Evolutionary conservation across 64 coral and sea anemone species (phyloP).

Genomic region (Montipora efflorescens): DNA sequence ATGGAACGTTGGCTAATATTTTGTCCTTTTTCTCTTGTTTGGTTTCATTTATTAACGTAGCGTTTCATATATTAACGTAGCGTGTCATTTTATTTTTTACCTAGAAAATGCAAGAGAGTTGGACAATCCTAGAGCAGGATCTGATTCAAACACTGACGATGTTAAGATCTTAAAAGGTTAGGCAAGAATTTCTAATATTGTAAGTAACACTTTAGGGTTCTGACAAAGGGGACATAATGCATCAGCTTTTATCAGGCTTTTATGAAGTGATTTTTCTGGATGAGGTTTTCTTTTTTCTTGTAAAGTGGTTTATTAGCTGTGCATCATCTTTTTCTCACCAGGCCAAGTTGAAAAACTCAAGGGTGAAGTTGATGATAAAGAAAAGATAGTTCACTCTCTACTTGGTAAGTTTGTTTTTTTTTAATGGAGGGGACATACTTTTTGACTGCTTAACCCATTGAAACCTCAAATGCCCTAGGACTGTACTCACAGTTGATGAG

Average conservation of each 20-base stretch:
- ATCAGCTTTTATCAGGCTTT: too few relatives aligned
- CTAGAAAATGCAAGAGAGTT: not conserved
- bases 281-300: not conserved
- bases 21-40: too few relatives aligned
- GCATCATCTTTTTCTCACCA: not conserved
- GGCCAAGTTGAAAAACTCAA: conserved; percentile 43
- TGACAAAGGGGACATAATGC: too few relatives aligned
- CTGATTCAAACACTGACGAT: conserved; percentile 36
- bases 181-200: not conserved
- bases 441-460: too few relatives aligned
- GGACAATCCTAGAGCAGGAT: not conserved
- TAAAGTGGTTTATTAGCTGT: not conserved
- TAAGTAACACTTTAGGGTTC: too few relatives aligned
- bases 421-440: too few relatives aligned
- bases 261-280: too few relatives aligned
- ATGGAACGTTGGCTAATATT: too few relatives aligned
- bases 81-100: not conserved
- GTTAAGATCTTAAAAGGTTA: conserved; percentile 39
- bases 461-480: too few relatives aligned
- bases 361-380: conserved; percentile 29
- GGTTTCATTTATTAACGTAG: not conserved
- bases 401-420: not conserved
- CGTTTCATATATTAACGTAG: not conserved
- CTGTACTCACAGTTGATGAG: too few relatives aligned
- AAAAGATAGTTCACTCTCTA: conserved; percentile 22